Conservation (phyloP, 2,888 invertebrate genomes). For the Morpho achilles region DNA sequence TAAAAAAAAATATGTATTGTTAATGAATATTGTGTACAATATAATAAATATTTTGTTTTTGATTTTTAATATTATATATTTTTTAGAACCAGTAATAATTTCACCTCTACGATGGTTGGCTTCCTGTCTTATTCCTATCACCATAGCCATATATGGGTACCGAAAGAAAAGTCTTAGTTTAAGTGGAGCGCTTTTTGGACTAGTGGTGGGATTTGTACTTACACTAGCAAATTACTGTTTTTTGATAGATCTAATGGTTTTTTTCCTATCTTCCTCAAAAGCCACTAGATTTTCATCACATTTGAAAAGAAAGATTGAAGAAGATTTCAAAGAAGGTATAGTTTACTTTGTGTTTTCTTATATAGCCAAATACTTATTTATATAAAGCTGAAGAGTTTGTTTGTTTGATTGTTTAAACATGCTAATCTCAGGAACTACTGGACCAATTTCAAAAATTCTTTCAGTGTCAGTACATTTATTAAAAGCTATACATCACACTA, state of each 20-base stretch:
- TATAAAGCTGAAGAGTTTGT: too few relatives aligned
- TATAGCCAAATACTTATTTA: too few relatives aligned
- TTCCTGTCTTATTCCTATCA: slow-evolving; percentile 81
- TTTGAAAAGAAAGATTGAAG: slow-evolving; percentile 84
- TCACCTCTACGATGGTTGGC: slow-evolving; percentile 83
- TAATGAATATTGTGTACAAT: too few relatives aligned
- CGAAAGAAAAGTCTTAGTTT: slow-evolving; percentile 83
- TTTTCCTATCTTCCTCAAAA: slow-evolving; percentile 89
- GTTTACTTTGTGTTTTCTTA: too few relatives aligned
- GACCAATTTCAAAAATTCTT: too few relatives aligned
- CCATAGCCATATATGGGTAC: slow-evolving; percentile 83
- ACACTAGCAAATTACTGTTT: slow-evolving; percentile 90
- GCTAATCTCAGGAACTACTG: too few relatives aligned
- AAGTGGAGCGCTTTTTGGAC: slow-evolving; percentile 85
- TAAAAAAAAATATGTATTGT: too few relatives aligned
- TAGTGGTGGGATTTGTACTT: slow-evolving; percentile 86
- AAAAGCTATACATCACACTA: too few relatives aligned
- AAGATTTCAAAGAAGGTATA: slow-evolving; percentile 88
- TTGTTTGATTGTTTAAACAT: too few relatives aligned
- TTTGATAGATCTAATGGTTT: slow-evolving; percentile 83
- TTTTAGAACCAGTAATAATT: slow-evolving; percentile 78
- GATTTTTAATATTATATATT: not conserved
- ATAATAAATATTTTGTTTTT: not conserved
- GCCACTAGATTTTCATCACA: slow-evolving; percentile 87
- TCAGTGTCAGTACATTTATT: too few relatives aligned